Base-by-base conservation (phyloP, 2,113 vertebrate genomes). In the Perca schrenkii region DNA sequence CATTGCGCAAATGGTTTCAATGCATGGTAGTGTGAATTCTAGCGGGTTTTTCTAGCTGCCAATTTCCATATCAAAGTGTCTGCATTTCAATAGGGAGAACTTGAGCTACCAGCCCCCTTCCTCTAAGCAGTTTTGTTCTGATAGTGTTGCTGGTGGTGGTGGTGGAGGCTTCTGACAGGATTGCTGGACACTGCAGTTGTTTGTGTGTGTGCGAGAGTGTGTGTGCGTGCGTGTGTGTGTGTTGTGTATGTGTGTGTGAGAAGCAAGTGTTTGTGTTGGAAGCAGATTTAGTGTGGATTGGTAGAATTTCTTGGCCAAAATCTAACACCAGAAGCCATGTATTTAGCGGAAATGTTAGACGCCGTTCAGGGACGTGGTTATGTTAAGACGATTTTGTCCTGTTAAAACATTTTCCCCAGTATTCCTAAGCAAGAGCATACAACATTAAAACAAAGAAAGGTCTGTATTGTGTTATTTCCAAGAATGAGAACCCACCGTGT, bases 21-120 rank as follows among this genome's bases (percentile, higher is more conserved):
- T 93, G 79, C 88, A 79, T 53, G 77, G 92, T 80, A 87, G 93
- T 95, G 94, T 93, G 94, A 94, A 93, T 95, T 93, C 91, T 94
- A 83, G 90, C 92, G 53, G 89, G 73, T 93, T 93, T 94, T 93
- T 94, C 89, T 91, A 92, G 89, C 91, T 88, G 74, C 76, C 75
- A 89, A 95, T 95, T 95, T 95, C 91, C 94, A 95, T 95, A 94
- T 95, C 94, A 95, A 95, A 95, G 95, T 95, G 93, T 90, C 87
- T 89, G 92, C 90, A 93, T 95, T 92, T 95, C 92, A 95, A 95
- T 93, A 64, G 91, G 83, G 89, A 93, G 87, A 94, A 94, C 90
- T 92, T 92, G 89, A 93, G 92, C 90, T 92, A 86, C 91, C 94
- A 93, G 91, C 89, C 88, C 89, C 92, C 89, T 88, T 89, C 82